Evolutionary conservation across 2,113 vertebrate species (phyloP).

Genomic region (Notothenia coriiceps): DNA sequence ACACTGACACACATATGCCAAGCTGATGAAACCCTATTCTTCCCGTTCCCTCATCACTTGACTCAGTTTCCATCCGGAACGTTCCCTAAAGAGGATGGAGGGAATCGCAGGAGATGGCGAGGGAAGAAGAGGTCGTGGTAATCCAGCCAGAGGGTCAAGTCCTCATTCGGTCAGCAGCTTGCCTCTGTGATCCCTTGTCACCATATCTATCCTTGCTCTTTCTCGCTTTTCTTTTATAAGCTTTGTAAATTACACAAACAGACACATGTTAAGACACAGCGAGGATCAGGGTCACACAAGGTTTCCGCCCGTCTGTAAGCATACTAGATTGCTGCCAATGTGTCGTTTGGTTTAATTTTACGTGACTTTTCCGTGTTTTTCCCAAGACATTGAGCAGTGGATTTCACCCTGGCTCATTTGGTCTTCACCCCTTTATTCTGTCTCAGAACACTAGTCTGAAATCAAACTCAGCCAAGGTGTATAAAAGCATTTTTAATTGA

Average conservation of each 20-base stretch:
- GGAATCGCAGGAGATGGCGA: constrained; percentile 57
- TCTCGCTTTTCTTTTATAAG: neutral
- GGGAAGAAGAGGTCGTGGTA: constrained; percentile 23
- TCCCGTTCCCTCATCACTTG: constrained; percentile 66
- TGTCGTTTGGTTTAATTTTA: neutral
- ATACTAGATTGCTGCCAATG: neutral
- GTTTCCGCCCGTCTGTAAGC: neutral
- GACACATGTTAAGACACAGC: neutral
- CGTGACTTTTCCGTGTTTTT: neutral
- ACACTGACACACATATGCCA: constrained; percentile 75
- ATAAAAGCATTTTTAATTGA: neutral
- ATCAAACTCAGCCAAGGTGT: neutral
- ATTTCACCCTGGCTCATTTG: neutral
- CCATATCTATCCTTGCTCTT: constrained; percentile 19
- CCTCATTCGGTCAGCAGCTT: constrained; percentile 66
- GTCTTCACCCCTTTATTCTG: neutral
- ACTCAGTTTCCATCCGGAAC: constrained; percentile 70
- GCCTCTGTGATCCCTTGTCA: constrained; percentile 1
- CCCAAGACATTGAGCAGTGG: neutral
- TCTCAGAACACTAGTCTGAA: neutral
- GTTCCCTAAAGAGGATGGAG: constrained; percentile 61
- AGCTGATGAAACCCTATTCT: constrained; percentile 73
- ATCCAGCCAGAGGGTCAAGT: constrained; percentile 49
- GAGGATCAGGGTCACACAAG: neutral
- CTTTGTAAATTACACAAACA: neutral